Base-by-base conservation (phyloP, 2,888 invertebrate species). In the Papilio gigon region DNA sequence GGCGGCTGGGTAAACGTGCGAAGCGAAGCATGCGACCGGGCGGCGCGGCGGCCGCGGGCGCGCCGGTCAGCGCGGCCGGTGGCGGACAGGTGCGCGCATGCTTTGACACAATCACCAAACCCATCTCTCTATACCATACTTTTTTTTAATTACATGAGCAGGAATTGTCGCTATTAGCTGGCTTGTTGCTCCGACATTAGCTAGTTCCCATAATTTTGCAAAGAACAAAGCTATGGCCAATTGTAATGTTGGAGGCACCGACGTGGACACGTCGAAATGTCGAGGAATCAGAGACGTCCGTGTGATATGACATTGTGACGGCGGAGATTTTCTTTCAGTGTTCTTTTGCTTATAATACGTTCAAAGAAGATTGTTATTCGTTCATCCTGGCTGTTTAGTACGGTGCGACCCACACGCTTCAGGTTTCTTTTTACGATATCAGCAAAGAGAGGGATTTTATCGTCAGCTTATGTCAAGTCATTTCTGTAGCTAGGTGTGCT, bases 1-100 rank as follows among this genome's bases (percentile, higher is more conserved):
- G 79, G 75, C 81, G 84, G 81, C 80, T 84, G 87, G 85, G 87
- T 82, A 86, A 79, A 82, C 77, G 78, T 71, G 70, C 58, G 73
- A 74, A 75, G 66, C 72, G 71, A 25, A 56, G 62, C 67, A 63
- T 67, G 56, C 61, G 56, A 47, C 47, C 47, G 22, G 12, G 20
- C 47, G 5, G 40, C 33, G 25, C 37, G 17, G 40, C 50, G 9
- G 11, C 50, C 6, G 4, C 17, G 25, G 20, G 25, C 56, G 11
- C 22, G 35, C 37, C 4, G 35, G 11, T 12, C 12, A 9, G 37
- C 50, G 40, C n/a, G 56, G 42, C 27, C 50, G 9, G 1, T 25
- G n/a, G 33, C 27, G 17, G 17, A 17, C 42, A 17, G 42, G 42
- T 17, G 42, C 17, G 17, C 42, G 17, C 11, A 11, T 14, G 8